A percentile compares a stretch with the other conserved stretches of the same genome.
Conservation (phyloP, 2,888 invertebrate genomes). For the Linnaemya vulpina region DNA sequence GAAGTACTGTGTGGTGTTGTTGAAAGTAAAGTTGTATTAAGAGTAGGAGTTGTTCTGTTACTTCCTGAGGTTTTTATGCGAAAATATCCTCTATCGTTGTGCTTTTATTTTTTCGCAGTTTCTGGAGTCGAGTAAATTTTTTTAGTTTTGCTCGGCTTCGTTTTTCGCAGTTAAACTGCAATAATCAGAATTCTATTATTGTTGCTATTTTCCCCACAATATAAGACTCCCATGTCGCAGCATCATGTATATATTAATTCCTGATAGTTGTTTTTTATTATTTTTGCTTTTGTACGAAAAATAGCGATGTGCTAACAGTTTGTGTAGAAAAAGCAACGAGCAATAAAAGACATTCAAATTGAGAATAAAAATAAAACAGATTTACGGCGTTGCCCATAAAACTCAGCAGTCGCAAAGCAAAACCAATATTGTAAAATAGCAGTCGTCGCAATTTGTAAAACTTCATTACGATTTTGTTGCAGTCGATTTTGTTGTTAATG, state of each 20-base stretch:
- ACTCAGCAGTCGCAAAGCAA: conserved; percentile 28
- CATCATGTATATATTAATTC: background rate
- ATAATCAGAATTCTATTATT: conserved; percentile 68
- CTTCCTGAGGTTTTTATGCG: conserved; percentile 81
- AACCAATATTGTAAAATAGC: conserved; percentile 15
- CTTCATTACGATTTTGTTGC: conserved; percentile 32
- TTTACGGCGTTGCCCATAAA: conserved; percentile 34
- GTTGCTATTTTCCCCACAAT: conserved; percentile 29
- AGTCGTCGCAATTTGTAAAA: conserved; percentile 10
- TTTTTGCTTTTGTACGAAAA: conserved; percentile 69
- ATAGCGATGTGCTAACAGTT: conserved; percentile 73
- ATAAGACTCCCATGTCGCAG: background rate
- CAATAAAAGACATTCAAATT: conserved; percentile 23
- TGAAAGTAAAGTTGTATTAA: conserved; percentile 77
- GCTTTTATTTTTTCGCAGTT: conserved; percentile 44
- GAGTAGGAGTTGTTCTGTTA: conserved; percentile 81
- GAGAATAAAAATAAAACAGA: conserved; percentile 37
- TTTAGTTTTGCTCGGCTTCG: conserved; percentile 31
- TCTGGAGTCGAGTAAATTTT: conserved; percentile 43
- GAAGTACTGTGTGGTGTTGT: conserved; percentile 72
- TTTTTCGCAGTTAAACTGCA: conserved; percentile 35
- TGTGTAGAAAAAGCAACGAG: conserved; percentile 15
- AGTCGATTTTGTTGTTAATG: background rate
- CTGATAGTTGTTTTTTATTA: conserved; percentile 32
- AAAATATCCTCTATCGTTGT: conserved; percentile 58